phyloP scores from a whole-genome alignment of 2,797 vertebrate genomes.

The Sebastes diploproa region DNA sequence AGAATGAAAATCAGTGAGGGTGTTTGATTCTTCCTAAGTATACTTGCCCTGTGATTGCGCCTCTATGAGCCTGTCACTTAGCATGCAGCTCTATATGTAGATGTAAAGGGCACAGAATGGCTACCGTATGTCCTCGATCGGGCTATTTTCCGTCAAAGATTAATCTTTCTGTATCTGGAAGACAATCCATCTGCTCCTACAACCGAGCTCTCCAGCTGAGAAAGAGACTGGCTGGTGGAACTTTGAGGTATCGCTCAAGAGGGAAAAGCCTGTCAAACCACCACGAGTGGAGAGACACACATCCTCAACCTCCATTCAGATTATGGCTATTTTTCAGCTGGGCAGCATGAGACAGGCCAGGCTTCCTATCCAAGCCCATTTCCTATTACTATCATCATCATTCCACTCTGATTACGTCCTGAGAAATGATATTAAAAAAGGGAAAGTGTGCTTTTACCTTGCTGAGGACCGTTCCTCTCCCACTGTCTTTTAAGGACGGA shows the following conservation, averaged over 20 bases:
- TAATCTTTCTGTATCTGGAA: background rate
- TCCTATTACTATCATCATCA: constrained; percentile 22
- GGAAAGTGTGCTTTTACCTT: constrained; percentile 12
- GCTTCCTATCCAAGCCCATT: background rate
- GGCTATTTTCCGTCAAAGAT: constrained; percentile 13
- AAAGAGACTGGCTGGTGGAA: background rate
- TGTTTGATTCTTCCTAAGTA: constrained; percentile 9
- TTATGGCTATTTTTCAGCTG: constrained; percentile 11
- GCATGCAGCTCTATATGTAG: background rate
- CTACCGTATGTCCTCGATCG: background rate
- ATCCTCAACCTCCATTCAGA: no score
- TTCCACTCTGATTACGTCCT: constrained; percentile 36
- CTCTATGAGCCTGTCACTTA: background rate
- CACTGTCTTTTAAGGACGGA: background rate
- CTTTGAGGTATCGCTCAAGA: background rate
- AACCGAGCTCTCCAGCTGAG: background rate
- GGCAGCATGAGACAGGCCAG: background rate
- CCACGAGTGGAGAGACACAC: background rate
- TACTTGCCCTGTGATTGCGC: constrained; percentile 5
- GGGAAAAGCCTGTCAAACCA: background rate
- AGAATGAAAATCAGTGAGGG: constrained; percentile 27
- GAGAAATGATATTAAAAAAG: constrained; percentile 10
- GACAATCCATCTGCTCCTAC: background rate
- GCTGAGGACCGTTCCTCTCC: background rate
- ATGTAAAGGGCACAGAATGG: background rate